Base-by-base conservation (phyloP, 1,140 invertebrate species). In the Diorhabda carinulata region DNA sequence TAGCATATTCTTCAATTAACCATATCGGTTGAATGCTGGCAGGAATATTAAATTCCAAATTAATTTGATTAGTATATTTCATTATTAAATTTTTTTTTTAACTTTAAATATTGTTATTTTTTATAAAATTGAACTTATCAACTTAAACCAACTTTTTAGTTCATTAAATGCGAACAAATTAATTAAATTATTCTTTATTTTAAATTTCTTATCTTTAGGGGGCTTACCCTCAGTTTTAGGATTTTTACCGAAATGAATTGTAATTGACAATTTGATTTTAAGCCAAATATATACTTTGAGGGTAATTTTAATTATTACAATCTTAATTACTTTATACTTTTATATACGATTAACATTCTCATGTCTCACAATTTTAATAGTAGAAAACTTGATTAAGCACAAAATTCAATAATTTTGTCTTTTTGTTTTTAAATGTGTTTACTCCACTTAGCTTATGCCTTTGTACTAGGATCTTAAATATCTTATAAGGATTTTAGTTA, bases 171-270 rank as follows among this genome's bases (percentile, higher is more conserved):
- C 25, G 2, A 25, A 70, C 7, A 74, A 75, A 74, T 62, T 79
- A 66, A 73, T 76, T 61, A 83, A 84, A 82, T 79, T 84, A 73
- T 77, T 74, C 40, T 72, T 84, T 72, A 75, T 81, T 66, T 75
- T 82, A 76, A 83, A 83, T 80, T 81, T 86, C 77, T 70, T 85
- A 73, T 85, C 82, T 52, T 76, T 85, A n/a, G n/a, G n/a, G n/a
- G n/a, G n/a, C n/a, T n/a, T n/a, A n/a, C n/a, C n/a, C n/a, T n/a
- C n/a, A n/a, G n/a, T n/a, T n/a, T n/a, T n/a, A 72, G 84, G 82
- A 81, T 86, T 85, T 81, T 75, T 84, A 8, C 81, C 83, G 44
- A 85, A 85, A 83, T 85, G 82, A 82, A 69, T 85, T 72, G 76
- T 81, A 69, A 83, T 84, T 76, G 80, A 84, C 78, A 77, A 76